Evolutionary conservation across 2,797 vertebrate species (phyloP).

Genomic region (Betta splendens): DNA sequence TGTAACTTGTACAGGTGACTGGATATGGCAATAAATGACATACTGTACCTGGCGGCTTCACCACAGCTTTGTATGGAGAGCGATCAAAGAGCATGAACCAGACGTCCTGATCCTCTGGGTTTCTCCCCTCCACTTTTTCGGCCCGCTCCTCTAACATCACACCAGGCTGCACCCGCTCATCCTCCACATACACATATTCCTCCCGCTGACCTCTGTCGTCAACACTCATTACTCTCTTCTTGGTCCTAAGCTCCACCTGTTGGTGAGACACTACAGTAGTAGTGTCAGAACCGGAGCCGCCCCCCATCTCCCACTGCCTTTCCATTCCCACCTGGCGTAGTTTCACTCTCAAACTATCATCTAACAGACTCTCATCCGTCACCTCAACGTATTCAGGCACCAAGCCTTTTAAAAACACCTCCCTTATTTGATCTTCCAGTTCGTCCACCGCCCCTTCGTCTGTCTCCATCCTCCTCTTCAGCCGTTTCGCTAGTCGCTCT

Average conservation of each 20-base stretch:
- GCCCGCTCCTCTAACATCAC: conserved; percentile 16
- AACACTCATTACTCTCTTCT: conserved; percentile 45
- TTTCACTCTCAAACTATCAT: conserved; percentile 42
- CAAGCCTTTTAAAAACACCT: conserved; percentile 73
- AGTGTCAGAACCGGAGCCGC: conserved; percentile 1
- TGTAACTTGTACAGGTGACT: neutral
- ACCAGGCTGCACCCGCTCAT: neutral
- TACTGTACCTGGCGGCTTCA: conserved; percentile 71
- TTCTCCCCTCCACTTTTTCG: conserved; percentile 25
- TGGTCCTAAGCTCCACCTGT: conserved; percentile 31
- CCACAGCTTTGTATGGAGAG: conserved; percentile 45
- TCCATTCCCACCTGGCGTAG: conserved; percentile 47
- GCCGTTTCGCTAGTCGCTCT: conserved; percentile 7
- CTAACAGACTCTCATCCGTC: conserved; percentile 12
- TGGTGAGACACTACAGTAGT: conserved; percentile 26
- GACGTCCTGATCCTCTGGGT: conserved; percentile 55
- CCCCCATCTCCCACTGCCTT: conserved; percentile 44
- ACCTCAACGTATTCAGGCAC: conserved; percentile 55
- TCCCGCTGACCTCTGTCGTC: conserved; percentile 26
- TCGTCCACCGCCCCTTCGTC: conserved; percentile 58
- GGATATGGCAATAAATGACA: no score
- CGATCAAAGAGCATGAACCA: conserved; percentile 74
- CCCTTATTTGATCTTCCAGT: conserved; percentile 71
- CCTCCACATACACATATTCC: conserved; percentile 12
- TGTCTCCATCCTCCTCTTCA: conserved; percentile 17